These are phyloP conservation scores for Muscicapa striata DNA, from an alignment of 2,797 vertebrate species.

Conservation along the genomic window DNA sequence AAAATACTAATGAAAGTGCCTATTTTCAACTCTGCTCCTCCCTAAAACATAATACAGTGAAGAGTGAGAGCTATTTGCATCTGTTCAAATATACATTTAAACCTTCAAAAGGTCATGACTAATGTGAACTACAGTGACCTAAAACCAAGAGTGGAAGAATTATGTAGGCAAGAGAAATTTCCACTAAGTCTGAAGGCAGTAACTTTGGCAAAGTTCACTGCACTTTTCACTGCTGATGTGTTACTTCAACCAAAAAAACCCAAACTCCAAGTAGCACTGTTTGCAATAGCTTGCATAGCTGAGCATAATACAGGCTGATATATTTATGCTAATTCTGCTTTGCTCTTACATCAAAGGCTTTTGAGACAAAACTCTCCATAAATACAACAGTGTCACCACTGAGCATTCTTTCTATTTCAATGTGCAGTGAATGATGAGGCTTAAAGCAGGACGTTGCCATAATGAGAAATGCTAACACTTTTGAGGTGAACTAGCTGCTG, in stretches of 20 bases:
- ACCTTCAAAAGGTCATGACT: neutral
- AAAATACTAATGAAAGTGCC: neutral
- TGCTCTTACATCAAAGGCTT: neutral
- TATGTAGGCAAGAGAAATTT: neutral
- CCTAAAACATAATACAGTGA: neutral
- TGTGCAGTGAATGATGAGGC: neutral
- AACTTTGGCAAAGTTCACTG: neutral
- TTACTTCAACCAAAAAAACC: neutral
- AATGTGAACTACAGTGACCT: neutral
- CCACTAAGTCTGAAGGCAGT: neutral
- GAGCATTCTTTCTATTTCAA: neutral
- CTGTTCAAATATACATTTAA: neutral
- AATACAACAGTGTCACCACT: neutral
- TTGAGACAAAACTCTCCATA: neutral
- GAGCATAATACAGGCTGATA: fast-evolving
- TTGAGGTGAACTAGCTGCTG: neutral
- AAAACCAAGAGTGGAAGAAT: neutral
- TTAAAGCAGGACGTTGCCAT: neutral
- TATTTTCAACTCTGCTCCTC: neutral
- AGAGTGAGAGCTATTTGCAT: neutral
- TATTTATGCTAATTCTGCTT: neutral
- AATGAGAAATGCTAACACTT: neutral
- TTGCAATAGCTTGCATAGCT: neutral
- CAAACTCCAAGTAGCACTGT: neutral
- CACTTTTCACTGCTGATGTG: neutral